Conservation (phyloP, 2,888 invertebrate species). For the Zaprionus obscuricornis region DNA sequence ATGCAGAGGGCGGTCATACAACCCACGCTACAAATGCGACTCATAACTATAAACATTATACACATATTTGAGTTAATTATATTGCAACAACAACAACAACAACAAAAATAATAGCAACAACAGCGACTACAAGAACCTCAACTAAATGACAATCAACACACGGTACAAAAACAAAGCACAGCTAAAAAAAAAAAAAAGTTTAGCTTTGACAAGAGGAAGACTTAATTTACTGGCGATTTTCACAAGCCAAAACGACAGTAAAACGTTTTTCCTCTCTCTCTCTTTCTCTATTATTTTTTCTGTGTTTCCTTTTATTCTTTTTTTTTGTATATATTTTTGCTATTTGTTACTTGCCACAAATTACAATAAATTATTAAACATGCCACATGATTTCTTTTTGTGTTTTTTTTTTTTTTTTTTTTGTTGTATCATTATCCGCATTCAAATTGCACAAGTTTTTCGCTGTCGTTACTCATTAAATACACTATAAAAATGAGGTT, state of each 20-base stretch:
- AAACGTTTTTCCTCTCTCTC: conserved; percentile 23
- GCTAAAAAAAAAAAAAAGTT: conserved; percentile 9
- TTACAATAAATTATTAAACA: conserved; percentile 67
- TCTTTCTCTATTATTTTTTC: conserved; percentile 12
- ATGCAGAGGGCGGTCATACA: conserved; percentile 30
- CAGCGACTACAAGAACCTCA: conserved; percentile 12
- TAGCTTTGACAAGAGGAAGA: conserved; percentile 36
- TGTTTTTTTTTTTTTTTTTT: conserved; percentile 10
- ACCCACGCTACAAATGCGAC: conserved; percentile 40
- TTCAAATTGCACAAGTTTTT: conserved; percentile 33
- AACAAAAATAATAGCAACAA: conserved; percentile 34
- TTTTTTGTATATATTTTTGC: conserved; percentile 37
- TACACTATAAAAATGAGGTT: too few species aligned
- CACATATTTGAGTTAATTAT: conserved; percentile 76
- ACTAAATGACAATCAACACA: conserved; percentile 34
- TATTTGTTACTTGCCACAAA: conserved; percentile 52
- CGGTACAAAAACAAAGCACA: conserved; percentile 5
- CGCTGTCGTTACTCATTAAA: conserved; percentile 14
- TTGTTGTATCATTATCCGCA: conserved; percentile 45
- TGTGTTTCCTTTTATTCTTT: not conserved
- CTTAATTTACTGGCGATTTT: conserved; percentile 63
- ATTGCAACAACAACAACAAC: conserved; percentile 49
- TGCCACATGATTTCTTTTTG: conserved; percentile 21
- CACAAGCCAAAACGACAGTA: conserved; percentile 17
- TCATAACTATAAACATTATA: conserved; percentile 72